phyloP scores from a whole-genome alignment of 2,113 vertebrate species.

The Falco punctatus region DNA sequence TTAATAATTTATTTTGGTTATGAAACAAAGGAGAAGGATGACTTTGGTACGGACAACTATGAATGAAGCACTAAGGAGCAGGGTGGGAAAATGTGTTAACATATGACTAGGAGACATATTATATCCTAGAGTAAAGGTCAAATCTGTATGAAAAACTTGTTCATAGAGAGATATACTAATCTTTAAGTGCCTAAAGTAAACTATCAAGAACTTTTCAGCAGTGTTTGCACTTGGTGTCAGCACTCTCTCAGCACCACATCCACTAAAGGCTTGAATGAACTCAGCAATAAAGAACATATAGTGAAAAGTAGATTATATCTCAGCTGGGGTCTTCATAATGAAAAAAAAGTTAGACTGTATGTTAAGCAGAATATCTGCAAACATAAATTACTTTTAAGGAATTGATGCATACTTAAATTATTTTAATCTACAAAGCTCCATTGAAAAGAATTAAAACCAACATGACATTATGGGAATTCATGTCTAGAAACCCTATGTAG shows the following conservation, averaged over 20 bases:
- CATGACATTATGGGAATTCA: background rate
- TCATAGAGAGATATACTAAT: slow-evolving; percentile 69
- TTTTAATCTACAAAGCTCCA: background rate
- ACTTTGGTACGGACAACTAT: slow-evolving; percentile 13
- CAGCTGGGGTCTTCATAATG: slow-evolving; percentile 36
- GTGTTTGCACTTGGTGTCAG: slow-evolving; percentile 72
- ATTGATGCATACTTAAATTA: background rate
- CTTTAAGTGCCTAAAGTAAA: slow-evolving; percentile 75
- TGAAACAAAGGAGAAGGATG: slow-evolving; percentile 47
- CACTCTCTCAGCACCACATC: slow-evolving; percentile 74
- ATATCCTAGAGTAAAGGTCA: slow-evolving; percentile 70
- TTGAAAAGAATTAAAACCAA: background rate
- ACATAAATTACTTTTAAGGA: slow-evolving; percentile 1
- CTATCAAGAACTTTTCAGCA: slow-evolving; percentile 73
- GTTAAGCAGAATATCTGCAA: slow-evolving; percentile 21
- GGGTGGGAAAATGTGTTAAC: slow-evolving; percentile 51
- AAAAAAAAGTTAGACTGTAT: slow-evolving; percentile 2
- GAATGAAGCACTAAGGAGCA: slow-evolving; percentile 11
- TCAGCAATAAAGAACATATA: slow-evolving; percentile 56
- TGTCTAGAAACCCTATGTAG: background rate
- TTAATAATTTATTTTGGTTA: slow-evolving; percentile 8
- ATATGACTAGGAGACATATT: slow-evolving; percentile 58
- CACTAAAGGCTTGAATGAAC: slow-evolving; percentile 58
- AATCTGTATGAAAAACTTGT: slow-evolving; percentile 64
- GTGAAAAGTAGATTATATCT: slow-evolving; percentile 58